These are phyloP conservation scores for Propsilocerus akamusi DNA, from an alignment of 1,140 invertebrate species.

Conservation along the genomic window DNA sequence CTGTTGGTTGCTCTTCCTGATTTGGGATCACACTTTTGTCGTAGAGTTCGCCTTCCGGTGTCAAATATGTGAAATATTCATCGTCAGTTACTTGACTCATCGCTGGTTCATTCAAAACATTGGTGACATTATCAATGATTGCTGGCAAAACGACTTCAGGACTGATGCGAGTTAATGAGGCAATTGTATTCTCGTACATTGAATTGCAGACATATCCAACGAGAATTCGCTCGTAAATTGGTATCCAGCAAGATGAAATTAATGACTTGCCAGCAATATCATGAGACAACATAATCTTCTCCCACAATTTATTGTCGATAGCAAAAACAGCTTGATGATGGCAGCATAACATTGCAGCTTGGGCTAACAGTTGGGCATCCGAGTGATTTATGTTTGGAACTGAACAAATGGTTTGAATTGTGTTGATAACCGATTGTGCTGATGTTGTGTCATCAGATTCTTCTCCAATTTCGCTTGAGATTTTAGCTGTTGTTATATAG, in stretches of 20 bases:
- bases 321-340: slow-evolving; percentile 44
- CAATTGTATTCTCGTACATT: slow-evolving; percentile 41
- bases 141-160: slow-evolving; percentile 40
- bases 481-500: slow-evolving; percentile 34
- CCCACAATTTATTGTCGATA: slow-evolving; percentile 21
- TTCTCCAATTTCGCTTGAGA: slow-evolving; percentile 24
- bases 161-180: slow-evolving; percentile 39
- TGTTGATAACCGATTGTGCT: slow-evolving; percentile 16
- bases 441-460: slow-evolving; percentile 22
- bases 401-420: slow-evolving; percentile 14
- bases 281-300: slow-evolving; percentile 14
- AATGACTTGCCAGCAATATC: slow-evolving; percentile 13
- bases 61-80: slow-evolving; percentile 78
- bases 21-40: slow-evolving; percentile 76
- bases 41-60: slow-evolving; percentile 76
- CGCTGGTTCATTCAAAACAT: slow-evolving; percentile 40
- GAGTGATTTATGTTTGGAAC: slow-evolving; percentile 24
- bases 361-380: slow-evolving; percentile 31
- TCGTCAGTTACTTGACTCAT: slow-evolving; percentile 60
- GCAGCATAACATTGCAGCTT: slow-evolving; percentile 40
- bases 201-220: slow-evolving; percentile 12
- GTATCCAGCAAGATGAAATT: slow-evolving; percentile 11
- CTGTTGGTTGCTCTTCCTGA: slow-evolving; percentile 41
- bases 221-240: slow-evolving; percentile 13
- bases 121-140: slow-evolving; percentile 30